These are phyloP conservation scores for Diplodus sargus DNA, from an alignment of 2,797 vertebrate genomes.

Conservation along the genomic window DNA sequence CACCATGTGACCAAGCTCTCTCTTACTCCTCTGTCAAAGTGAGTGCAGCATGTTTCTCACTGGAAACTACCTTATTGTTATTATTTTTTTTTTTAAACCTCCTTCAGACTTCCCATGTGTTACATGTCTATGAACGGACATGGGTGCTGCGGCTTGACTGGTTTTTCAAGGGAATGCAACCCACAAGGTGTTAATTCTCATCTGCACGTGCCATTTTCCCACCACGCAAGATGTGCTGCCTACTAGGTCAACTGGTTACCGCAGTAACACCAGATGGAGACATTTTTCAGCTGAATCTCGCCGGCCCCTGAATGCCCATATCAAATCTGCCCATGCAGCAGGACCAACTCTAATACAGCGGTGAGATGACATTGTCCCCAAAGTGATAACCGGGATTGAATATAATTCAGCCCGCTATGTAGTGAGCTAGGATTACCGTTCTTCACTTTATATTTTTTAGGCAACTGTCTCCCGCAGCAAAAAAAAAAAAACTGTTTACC, in stretches of 20 bases:
- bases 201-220: neutral
- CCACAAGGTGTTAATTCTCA: no score
- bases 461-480: conserved; percentile 37
- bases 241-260: conserved; percentile 36
- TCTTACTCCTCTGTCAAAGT: no score
- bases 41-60: no score
- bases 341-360: conserved; percentile 64
- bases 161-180: no score
- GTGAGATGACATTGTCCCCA: conserved; percentile 63
- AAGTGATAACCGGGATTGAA: conserved; percentile 66
- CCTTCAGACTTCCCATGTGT: no score
- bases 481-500: conserved; percentile 36
- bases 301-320: conserved; percentile 57
- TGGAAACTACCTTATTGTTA: no score
- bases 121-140: no score
- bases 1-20: no score
- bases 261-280: conserved; percentile 80
- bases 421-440: conserved; percentile 52
- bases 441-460: conserved; percentile 45
- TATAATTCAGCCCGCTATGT: conserved; percentile 45
- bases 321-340: conserved; percentile 63
- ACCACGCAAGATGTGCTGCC: neutral
- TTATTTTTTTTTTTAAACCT: no score
- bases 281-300: conserved; percentile 72
- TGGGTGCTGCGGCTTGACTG: no score